phyloP scores from a whole-genome alignment of 2,113 vertebrate species.

The Panthera tigris region DNA sequence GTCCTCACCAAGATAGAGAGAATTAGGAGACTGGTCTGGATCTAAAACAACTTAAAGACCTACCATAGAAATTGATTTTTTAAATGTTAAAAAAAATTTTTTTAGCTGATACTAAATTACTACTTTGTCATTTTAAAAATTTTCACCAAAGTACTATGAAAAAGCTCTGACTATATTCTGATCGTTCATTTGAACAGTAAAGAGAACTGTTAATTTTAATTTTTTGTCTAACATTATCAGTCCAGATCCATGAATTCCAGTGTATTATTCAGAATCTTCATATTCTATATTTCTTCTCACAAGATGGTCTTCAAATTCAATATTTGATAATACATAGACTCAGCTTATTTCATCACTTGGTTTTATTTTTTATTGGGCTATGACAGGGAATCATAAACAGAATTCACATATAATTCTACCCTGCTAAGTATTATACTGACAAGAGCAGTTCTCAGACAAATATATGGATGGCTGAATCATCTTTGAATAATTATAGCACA shows the following conservation, averaged over 20 bases:
- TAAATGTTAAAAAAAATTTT: neutral
- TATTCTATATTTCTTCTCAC: neutral
- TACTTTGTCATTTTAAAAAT: neutral
- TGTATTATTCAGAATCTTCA: neutral
- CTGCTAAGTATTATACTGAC: neutral
- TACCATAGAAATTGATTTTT: neutral
- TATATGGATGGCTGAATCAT: neutral
- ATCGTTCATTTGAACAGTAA: neutral
- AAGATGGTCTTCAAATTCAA: neutral
- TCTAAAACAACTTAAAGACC: neutral
- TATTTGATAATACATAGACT: neutral
- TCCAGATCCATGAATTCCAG: neutral
- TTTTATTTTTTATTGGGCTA: neutral
- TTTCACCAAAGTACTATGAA: neutral
- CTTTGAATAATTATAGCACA: neutral
- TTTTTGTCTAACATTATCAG: neutral
- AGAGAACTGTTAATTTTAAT: neutral
- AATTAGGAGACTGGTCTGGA: neutral
- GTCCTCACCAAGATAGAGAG: neutral
- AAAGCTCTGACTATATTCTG: neutral
- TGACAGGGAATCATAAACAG: neutral
- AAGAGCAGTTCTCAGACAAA: neutral
- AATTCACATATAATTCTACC: neutral
- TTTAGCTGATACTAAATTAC: neutral
- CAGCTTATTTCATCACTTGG: neutral